phyloP scores from a whole-genome alignment of 1,140 invertebrate genomes.

The Latrodectus geometricus region DNA sequence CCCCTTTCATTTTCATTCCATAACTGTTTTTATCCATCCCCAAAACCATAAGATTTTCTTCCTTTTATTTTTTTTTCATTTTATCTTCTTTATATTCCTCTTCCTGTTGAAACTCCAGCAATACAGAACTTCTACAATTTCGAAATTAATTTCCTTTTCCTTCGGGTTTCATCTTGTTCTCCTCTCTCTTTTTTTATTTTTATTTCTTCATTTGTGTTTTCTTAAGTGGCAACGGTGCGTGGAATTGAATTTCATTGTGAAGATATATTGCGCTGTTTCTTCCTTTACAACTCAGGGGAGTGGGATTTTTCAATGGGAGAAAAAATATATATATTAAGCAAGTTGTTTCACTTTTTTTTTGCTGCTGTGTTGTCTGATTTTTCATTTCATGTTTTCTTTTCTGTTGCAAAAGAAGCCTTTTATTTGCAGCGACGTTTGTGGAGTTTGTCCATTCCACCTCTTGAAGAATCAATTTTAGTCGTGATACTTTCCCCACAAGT shows the following conservation, averaged over 20 bases:
- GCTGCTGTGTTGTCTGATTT: neutral
- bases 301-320: conserved; percentile 3
- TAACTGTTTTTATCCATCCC: conserved; percentile 6
- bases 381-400: conserved; percentile 1
- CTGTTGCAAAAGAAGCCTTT: neutral
- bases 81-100: conserved; percentile 1
- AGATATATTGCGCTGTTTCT: conserved; percentile 10
- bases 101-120: neutral
- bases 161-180: neutral
- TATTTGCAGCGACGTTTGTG: neutral
- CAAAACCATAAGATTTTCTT: neutral
- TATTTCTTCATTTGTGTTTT: neutral
- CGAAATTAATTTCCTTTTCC: conserved; percentile 57
- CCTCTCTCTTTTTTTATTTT: neutral
- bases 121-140: conserved; percentile 2
- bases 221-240: conserved; percentile 31
- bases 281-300: neutral
- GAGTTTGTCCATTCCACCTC: too few relatives aligned
- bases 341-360: conserved; percentile 18
- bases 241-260: conserved; percentile 45
- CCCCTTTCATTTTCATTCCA: conserved; percentile 9
- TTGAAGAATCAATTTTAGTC: too few relatives aligned
- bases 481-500: too few relatives aligned
- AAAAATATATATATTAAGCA: conserved; percentile 6
- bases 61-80: conserved; percentile 1